These are phyloP conservation scores for Prunella strophiata DNA, from an alignment of 2,797 vertebrate genomes.

Conservation along the genomic window DNA sequence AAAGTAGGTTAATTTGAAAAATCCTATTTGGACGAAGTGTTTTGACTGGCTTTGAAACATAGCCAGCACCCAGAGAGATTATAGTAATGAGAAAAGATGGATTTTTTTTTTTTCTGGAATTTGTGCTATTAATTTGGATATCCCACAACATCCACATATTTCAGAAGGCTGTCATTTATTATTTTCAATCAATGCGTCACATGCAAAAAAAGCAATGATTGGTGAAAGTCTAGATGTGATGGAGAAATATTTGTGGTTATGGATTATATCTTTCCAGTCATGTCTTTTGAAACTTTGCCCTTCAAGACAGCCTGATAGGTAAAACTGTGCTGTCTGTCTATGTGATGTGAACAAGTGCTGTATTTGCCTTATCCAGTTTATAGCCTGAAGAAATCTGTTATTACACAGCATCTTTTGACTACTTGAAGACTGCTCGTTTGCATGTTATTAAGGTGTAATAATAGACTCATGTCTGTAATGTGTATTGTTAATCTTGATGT, in stretches of 20 bases:
- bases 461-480: neutral
- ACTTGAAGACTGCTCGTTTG: neutral
- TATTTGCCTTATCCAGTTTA: neutral
- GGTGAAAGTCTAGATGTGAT: neutral
- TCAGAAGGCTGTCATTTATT: neutral
- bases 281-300: neutral
- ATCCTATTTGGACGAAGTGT: conserved; percentile 59
- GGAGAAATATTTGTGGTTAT: neutral
- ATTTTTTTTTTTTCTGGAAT: conserved; percentile 3
- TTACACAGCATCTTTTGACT: neutral
- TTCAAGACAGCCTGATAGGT: neutral
- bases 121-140: conserved; percentile 3
- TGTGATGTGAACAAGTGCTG: neutral
- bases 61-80: conserved; percentile 48
- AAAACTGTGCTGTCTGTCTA: neutral
- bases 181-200: neutral
- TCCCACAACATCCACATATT: neutral
- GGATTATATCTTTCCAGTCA: neutral
- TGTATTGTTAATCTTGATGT: conserved; percentile 32
- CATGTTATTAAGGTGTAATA: conserved; percentile 18
- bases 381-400: neutral
- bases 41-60: conserved; percentile 62
- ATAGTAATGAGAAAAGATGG: conserved; percentile 2
- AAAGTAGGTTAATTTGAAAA: conserved; percentile 73
- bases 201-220: conserved; percentile 22